phyloP scores from a whole-genome alignment of 2,888 invertebrate genomes.

The Hydroisotoma schaefferi region DNA sequence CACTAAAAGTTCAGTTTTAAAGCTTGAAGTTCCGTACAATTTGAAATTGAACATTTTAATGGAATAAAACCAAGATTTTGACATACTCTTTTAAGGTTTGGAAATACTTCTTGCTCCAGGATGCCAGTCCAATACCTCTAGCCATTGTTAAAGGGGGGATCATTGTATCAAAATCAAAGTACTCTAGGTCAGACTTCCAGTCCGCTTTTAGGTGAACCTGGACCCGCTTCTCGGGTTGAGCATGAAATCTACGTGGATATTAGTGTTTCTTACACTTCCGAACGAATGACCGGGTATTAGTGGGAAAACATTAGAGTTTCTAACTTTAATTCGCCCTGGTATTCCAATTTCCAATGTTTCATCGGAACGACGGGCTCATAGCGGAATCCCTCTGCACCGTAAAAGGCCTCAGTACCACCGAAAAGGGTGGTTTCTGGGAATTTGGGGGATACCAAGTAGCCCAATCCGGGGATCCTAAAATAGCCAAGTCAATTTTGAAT shows the following conservation, averaged over 20 bases:
- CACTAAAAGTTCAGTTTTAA: slow-evolving; percentile 54
- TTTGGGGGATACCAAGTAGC: slow-evolving; percentile 65
- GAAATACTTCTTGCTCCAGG: slow-evolving; percentile 69
- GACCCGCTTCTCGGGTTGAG: slow-evolving; percentile 55
- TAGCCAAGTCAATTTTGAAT: background rate
- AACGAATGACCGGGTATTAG: too few relatives aligned
- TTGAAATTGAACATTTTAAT: background rate
- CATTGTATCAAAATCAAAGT: slow-evolving; percentile 73
- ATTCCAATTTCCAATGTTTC: slow-evolving; percentile 68
- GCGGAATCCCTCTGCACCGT: slow-evolving; percentile 66
- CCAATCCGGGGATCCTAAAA: slow-evolving; percentile 62
- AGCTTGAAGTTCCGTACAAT: background rate
- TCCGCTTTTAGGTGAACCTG: slow-evolving; percentile 62
- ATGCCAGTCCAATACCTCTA: slow-evolving; percentile 68
- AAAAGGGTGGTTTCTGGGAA: slow-evolving; percentile 68
- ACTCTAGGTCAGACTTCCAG: slow-evolving; percentile 56
- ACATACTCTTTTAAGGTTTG: slow-evolving; percentile 62
- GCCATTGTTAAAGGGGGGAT: slow-evolving; percentile 65
- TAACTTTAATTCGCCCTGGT: slow-evolving; percentile 67
- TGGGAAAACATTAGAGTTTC: slow-evolving; percentile 17
- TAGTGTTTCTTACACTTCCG: background rate
- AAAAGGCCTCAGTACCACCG: slow-evolving; percentile 59
- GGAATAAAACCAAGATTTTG: background rate
- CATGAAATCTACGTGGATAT: slow-evolving; percentile 58
- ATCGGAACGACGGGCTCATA: slow-evolving; percentile 67